Percentiles rank a stretch among this genome's conserved stretches.
Evolutionary conservation across 2,113 vertebrate genomes (phyloP).

Genomic region (Phalacrocorax aristotelis): DNA sequence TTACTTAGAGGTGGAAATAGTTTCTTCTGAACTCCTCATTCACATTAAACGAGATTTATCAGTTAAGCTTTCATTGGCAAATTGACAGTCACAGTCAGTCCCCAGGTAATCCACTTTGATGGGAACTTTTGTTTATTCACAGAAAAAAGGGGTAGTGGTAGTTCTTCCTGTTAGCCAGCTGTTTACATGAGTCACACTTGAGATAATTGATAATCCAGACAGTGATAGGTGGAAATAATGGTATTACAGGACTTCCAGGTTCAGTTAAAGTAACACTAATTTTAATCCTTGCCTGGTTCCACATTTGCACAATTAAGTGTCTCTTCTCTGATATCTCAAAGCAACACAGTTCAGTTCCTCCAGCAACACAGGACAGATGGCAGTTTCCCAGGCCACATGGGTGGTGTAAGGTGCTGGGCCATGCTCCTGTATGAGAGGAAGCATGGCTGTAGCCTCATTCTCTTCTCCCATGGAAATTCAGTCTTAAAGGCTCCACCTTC

Average conservation of each 20-base stretch:
- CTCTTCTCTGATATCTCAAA: not conserved
- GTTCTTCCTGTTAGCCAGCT: not conserved
- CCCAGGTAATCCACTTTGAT: not conserved
- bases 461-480: not conserved
- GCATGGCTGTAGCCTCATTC: not conserved
- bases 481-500: not conserved
- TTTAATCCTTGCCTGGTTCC: not conserved
- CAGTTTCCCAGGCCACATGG: not conserved
- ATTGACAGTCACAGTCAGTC: not conserved
- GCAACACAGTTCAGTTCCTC: not conserved
- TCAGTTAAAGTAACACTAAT: not conserved
- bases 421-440: fast-evolving
- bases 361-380: not conserved
- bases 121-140: not conserved
- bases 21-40: not conserved
- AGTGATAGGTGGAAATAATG: not conserved
- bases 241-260: not conserved
- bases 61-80: not conserved
- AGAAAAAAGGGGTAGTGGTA: not conserved
- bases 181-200: not conserved
- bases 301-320: not conserved
- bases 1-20: not conserved
- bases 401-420: not conserved
- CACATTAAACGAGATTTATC: not conserved
- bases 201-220: not conserved